Evolutionary conservation across 2,797 vertebrate species (phyloP).

Genomic region (Epinephelus malabaricus): DNA sequence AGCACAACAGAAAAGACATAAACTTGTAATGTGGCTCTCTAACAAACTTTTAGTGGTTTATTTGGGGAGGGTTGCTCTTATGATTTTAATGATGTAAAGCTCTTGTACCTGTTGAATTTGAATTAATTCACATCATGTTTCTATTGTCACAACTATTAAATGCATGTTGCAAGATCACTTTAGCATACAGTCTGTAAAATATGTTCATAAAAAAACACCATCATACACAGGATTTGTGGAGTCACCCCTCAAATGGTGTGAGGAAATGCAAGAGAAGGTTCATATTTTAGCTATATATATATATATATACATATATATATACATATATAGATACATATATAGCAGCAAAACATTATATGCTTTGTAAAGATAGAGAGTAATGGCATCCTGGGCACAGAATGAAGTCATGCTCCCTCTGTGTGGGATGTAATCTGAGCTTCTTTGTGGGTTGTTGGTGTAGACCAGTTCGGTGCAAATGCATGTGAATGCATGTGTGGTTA

Average conservation of each 20-base stretch:
- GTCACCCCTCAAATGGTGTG: neutral
- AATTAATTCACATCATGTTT: neutral
- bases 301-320: too few species aligned
- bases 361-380: too few species aligned
- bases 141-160: neutral
- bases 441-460: too few species aligned
- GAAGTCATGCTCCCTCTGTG: too few species aligned
- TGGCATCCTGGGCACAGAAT: too few species aligned
- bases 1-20: neutral
- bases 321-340: too few species aligned
- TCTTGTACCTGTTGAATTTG: neutral
- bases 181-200: neutral
- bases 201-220: neutral
- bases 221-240: neutral
- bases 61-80: neutral
- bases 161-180: neutral
- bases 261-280: neutral
- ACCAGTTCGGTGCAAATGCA: too few species aligned
- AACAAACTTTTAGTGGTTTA: neutral
- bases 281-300: neutral
- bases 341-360: too few species aligned
- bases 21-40: neutral
- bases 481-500: too few species aligned
- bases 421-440: too few species aligned
- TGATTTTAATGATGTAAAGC: neutral